phyloP scores from a whole-genome alignment of 53 echinoderm and acorn worm species.

The Zoroaster sp. region DNA sequence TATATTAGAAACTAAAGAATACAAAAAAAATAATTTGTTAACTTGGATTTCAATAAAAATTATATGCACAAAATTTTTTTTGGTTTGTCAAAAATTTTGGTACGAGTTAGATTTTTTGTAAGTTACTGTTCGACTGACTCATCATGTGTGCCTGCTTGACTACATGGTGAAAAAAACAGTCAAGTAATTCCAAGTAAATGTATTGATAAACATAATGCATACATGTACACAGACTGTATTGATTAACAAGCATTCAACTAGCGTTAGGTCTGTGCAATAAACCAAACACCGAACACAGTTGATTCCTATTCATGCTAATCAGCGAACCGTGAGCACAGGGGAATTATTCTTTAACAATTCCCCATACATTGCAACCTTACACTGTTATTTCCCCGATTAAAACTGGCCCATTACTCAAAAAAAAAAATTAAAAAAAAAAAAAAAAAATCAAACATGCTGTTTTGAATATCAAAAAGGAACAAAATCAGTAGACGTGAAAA shows the following conservation, averaged over 20 bases:
- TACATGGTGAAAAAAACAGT: neutral
- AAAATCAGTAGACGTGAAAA: neutral
- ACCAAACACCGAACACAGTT: neutral
- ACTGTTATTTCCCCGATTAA: neutral
- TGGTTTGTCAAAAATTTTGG: too few species aligned
- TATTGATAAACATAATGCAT: neutral
- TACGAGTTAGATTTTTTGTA: too few species aligned
- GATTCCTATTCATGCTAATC: neutral
- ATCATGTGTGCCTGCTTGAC: too few species aligned
- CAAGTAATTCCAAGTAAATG: neutral
- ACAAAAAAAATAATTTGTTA: too few species aligned
- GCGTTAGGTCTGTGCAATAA: too few species aligned
- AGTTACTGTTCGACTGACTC: too few species aligned
- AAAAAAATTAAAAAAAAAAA: neutral
- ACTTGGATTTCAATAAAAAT: too few species aligned
- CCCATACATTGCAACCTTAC: neutral
- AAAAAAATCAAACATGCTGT: too few species aligned
- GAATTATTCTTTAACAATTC: neutral
- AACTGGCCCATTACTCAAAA: neutral
- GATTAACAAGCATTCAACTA: neutral
- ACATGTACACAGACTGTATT: neutral
- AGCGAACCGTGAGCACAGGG: neutral
- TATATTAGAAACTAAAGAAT: too few species aligned
- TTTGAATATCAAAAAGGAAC: neutral
- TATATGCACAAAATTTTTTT: too few species aligned